Evolutionary conservation across 2,888 invertebrate species (phyloP).

Genomic region (Chalcis sispes): DNA sequence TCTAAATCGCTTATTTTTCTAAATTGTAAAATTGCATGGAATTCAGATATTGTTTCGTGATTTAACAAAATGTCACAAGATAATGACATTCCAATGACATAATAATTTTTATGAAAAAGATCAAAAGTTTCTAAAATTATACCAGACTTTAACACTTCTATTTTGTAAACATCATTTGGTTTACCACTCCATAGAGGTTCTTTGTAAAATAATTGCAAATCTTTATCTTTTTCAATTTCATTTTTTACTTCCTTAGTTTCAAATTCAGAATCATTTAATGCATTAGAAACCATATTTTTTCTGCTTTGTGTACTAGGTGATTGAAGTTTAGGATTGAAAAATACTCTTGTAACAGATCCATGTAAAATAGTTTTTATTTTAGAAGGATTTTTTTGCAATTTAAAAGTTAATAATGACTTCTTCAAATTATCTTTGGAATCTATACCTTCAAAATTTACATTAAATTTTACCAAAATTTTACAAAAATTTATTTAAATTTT

Average conservation of each 20-base stretch:
- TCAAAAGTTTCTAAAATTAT: constrained; percentile 86
- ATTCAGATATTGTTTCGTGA: constrained; percentile 95
- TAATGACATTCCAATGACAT: constrained; percentile 89
- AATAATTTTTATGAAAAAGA: constrained; percentile 83
- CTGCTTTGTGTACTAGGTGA: background rate
- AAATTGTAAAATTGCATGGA: constrained; percentile 94
- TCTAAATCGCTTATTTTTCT: constrained; percentile 79
- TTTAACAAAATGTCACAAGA: constrained; percentile 90
- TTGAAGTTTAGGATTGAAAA: constrained; percentile 15
- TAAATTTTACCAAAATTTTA: background rate
- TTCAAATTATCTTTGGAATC: constrained; percentile 60
- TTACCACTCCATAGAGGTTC: constrained; percentile 90
- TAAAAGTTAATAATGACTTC: constrained; percentile 65
- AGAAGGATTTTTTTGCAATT: constrained; percentile 63
- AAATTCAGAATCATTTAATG: background rate
- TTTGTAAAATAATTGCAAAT: constrained; percentile 81
- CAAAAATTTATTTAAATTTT: no score
- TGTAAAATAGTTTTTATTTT: constrained; percentile 46
- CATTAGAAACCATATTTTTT: background rate
- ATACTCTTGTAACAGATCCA: constrained; percentile 30
- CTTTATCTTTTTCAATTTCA: constrained; percentile 68
- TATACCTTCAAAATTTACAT: constrained; percentile 1
- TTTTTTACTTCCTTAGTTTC: constrained; percentile 26
- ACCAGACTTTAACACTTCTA: constrained; percentile 94
- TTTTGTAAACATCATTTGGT: constrained; percentile 81